Evolutionary conservation across 1,140 invertebrate genomes (phyloP).

Genomic region (Neodiprion pinetum): DNA sequence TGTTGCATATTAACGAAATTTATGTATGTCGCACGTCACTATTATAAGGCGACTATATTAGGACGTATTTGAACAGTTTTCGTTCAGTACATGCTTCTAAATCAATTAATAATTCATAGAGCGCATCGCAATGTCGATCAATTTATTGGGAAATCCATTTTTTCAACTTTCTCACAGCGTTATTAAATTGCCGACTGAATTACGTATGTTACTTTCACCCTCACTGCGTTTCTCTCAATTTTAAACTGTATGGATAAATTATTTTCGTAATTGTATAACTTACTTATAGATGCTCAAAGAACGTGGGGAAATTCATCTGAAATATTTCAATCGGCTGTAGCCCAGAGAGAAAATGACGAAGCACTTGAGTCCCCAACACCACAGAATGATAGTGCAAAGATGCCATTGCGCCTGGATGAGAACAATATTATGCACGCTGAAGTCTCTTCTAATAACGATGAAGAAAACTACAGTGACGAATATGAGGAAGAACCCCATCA

Average conservation of each 20-base stretch:
- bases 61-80: not conserved
- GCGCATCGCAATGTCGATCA: no score
- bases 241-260: no score
- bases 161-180: no score
- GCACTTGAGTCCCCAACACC: not conserved
- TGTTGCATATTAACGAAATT: not conserved
- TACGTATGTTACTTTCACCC: no score
- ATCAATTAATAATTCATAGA: no score
- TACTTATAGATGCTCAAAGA: conserved; percentile 34
- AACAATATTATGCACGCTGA: conserved; percentile 35
- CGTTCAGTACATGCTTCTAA: not conserved
- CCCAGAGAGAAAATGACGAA: not conserved
- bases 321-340: conserved; percentile 34
- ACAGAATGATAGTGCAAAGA: conserved; percentile 24
- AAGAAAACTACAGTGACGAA: conserved; percentile 29
- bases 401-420: conserved; percentile 25
- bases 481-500: conserved; percentile 19
- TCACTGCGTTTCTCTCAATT: no score
- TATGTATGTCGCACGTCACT: not conserved
- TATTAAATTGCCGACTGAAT: no score
- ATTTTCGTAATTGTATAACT: not conserved
- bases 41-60: no score
- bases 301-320: conserved; percentile 43
- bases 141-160: no score
- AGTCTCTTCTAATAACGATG: conserved; percentile 17